Percentiles rank a stretch among this genome's conserved stretches.
These are phyloP conservation scores for Zygothrica quintamaculata DNA, from an alignment of 2,888 invertebrate genomes.

Conservation along the genomic window DNA sequence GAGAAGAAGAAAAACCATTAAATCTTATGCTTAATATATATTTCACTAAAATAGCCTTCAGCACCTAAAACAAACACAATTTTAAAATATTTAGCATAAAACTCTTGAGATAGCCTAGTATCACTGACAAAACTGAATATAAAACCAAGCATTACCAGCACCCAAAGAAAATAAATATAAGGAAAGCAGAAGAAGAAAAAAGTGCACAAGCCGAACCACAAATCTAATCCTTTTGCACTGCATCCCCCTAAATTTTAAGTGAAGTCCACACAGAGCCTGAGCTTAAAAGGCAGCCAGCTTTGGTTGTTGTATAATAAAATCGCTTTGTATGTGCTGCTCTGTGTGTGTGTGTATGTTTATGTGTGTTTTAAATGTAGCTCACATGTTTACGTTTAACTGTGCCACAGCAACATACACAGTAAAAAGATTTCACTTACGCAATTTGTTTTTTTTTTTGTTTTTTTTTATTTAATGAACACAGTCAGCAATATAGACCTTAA, in stretches of 20 bases:
- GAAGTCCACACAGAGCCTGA: conserved; percentile 14
- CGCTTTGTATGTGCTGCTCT: no score
- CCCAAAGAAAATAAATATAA: not conserved
- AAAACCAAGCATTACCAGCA: no score
- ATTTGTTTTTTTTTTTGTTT: no score
- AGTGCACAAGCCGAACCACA: not conserved
- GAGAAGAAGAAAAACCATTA: no score
- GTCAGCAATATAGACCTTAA: no score
- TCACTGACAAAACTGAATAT: no score
- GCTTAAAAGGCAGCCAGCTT: conserved; percentile 25
- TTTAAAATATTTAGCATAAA: no score
- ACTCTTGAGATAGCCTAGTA: no score
- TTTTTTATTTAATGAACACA: no score
- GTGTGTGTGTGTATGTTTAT: not conserved
- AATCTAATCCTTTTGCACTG: conserved; percentile 6
- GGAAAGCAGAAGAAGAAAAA: not conserved
- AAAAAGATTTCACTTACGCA: conserved; percentile 67
- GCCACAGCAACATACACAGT: conserved; percentile 10
- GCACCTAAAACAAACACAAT: no score
- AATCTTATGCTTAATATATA: no score
- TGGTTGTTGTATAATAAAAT: conserved; percentile 38
- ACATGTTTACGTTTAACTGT: conserved; percentile 31
- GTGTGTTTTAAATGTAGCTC: conserved; percentile 19
- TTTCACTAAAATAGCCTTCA: no score
- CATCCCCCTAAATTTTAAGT: conserved; percentile 21